phyloP scores from a whole-genome alignment of 2,797 vertebrate genomes.

The Tragelaphus eurycerus region DNA sequence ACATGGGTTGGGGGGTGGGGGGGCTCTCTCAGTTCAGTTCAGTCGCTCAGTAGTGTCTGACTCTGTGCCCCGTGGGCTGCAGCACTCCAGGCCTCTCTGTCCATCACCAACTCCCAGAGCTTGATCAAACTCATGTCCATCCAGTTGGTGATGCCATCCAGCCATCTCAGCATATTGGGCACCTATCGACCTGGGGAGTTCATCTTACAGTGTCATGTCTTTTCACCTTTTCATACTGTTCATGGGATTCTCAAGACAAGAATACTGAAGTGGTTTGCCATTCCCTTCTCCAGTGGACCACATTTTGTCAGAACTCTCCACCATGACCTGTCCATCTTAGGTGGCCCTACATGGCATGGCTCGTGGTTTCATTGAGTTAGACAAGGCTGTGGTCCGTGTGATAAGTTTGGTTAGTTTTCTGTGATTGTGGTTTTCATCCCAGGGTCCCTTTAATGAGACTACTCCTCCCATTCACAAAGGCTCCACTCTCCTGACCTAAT shows the following conservation, averaged over 20 bases:
- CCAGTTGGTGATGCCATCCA: neutral
- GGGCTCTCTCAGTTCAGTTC: neutral
- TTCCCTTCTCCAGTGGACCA: neutral
- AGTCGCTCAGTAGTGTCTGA: neutral
- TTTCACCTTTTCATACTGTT: too few relatives aligned
- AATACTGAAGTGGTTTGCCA: too few relatives aligned
- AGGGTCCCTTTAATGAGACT: neutral
- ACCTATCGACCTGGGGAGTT: too few relatives aligned
- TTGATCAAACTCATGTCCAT: neutral
- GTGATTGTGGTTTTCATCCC: neutral
- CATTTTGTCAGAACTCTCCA: neutral
- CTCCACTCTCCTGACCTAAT: neutral
- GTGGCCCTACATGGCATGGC: neutral
- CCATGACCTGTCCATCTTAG: neutral
- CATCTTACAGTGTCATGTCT: too few relatives aligned
- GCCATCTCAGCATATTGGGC: too few relatives aligned
- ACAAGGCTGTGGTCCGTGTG: neutral
- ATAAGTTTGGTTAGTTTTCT: neutral
- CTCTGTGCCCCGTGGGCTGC: neutral
- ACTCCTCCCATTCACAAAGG: neutral
- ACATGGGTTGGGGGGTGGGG: rapidly evolving
- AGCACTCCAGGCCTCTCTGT: neutral
- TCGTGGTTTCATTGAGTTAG: neutral
- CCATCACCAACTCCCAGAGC: neutral
- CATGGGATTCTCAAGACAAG: too few relatives aligned